Evolutionary conservation across 2,113 vertebrate species (phyloP), one percentile per base, ranked within the genome.

Genomic region (Pogonocichla stellata): DNA sequence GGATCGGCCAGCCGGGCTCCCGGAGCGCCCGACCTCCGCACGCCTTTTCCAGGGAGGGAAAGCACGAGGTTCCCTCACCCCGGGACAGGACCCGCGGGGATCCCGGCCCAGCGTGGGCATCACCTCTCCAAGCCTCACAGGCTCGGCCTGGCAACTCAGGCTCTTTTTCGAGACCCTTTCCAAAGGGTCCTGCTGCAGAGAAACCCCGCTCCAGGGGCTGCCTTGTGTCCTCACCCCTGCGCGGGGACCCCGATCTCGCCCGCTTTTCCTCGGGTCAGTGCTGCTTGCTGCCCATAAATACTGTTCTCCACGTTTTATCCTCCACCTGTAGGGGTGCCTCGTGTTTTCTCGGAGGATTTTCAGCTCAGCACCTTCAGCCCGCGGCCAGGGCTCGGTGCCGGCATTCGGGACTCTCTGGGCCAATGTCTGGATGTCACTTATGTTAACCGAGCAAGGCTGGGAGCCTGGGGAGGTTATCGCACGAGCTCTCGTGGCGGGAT

Each of bases 41-140:
- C 26, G 62, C 6, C 29, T 77, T 47, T 38, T 38, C 53, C 66
- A 58, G 33, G 14, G 12, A 5, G 18, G 23, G 13, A 19, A 16
- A 72, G 22, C 9, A 14, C 2, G 1, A 23, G 17, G 0, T 3
- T 26, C 3, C 14, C 13, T 5, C n/a, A 10, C 0, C 1, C 10
- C 1, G 2, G 26, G 25, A 22, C 19, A 43, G 15, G 48, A 57
- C 29, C n/a, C 7, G 2, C 17, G 12, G 25, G 24, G 8, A 60
- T 57, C 36, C 69, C 15, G 56, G 42, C 25, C 4, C 5, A 43
- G 23, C 1, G 2, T 22, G n/a, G 6, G 28, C 20, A 77, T 66
- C 73, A 17, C 3, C 25, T 33, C 6, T 31, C 16, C 47, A 45
- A 74, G 48, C 22, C 22, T 28, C 12, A 5, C 6, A 60, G 51